Conservation (phyloP, 1,140 invertebrate species). For the Eufriesea mexicana region DNA sequence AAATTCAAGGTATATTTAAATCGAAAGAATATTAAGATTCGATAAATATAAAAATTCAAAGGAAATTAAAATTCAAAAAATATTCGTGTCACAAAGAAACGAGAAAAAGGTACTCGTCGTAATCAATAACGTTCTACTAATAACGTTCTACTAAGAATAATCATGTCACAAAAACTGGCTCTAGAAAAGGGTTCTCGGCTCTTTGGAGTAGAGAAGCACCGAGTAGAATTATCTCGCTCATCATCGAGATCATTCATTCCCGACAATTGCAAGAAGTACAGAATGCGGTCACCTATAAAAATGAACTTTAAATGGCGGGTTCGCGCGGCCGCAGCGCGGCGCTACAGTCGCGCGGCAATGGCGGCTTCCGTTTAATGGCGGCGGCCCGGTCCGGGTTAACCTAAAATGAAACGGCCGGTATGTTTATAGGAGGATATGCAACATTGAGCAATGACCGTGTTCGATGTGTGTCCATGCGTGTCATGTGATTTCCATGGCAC, state of each 20-base stretch:
- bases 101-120: too few relatives aligned
- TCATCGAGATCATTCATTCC: neutral
- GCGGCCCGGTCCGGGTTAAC: neutral
- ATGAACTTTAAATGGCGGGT: neutral
- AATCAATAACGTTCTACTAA: too few relatives aligned
- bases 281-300: neutral
- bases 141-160: too few relatives aligned
- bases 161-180: too few relatives aligned
- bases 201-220: too few relatives aligned
- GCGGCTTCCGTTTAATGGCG: neutral
- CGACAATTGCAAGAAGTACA: neutral
- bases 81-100: too few relatives aligned
- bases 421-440: slow-evolving; percentile 51
- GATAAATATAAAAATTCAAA: too few relatives aligned
- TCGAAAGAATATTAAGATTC: too few relatives aligned
- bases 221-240: neutral
- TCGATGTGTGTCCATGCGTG: slow-evolving; percentile 67
- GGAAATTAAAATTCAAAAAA: too few relatives aligned
- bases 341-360: neutral
- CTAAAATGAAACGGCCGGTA: neutral
- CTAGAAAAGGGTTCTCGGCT: too few relatives aligned
- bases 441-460: slow-evolving; percentile 71
- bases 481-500: slow-evolving; percentile 54
- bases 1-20: too few relatives aligned
- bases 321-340: neutral